Evolutionary conservation across 2,797 vertebrate species (phyloP).

Genomic region (Leptodactylus fallax): DNA sequence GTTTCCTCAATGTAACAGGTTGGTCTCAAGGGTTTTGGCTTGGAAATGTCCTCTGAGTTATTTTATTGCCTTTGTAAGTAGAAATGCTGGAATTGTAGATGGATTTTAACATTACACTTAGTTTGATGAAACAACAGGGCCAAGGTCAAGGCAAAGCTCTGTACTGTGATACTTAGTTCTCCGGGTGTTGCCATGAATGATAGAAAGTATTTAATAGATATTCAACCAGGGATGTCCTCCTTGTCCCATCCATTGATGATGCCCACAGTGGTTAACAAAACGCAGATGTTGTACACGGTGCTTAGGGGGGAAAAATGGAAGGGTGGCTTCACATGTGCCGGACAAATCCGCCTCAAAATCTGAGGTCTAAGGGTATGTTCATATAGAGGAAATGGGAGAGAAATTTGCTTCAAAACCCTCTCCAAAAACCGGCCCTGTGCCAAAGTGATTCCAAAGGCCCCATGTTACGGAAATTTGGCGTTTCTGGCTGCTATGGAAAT

Average conservation of each 20-base stretch:
- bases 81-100: background rate
- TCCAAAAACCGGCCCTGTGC: no score
- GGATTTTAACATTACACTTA: constrained; percentile 8
- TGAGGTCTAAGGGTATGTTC: no score
- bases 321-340: no score
- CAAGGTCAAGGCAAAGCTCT: background rate
- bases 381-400: no score
- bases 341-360: no score
- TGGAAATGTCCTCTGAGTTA: background rate
- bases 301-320: background rate
- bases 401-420: no score
- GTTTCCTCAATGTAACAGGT: background rate
- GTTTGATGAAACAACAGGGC: background rate
- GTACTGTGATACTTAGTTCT: background rate
- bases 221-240: background rate
- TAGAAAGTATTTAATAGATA: background rate
- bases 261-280: background rate
- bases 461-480: no score
- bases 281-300: background rate
- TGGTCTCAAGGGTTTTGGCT: background rate
- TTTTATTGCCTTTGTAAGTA: constrained; percentile 20
- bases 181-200: no score
- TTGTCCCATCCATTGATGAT: background rate
- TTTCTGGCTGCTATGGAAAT: no score
- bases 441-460: no score